Evolutionary conservation across 2,888 invertebrate species (phyloP), one percentile per base, ranked within the genome.

Genomic region (Chloromyia formosa): DNA sequence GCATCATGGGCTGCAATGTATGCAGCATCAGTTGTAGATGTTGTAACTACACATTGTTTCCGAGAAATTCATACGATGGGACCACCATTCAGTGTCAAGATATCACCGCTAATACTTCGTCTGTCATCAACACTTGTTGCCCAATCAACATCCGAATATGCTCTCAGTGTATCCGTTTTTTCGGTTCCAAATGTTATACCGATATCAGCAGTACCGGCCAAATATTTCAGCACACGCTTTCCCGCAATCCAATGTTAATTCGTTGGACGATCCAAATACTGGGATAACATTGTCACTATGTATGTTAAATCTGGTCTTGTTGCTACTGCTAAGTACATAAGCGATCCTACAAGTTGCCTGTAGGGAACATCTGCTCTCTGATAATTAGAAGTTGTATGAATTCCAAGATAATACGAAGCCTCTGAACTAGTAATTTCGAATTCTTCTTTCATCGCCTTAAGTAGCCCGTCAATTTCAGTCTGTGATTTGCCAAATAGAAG

Each of bases 391-490:
- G n/a, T n/a, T n/a, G n/a, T n/a, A n/a, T 62, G 5, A 1, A 78
- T 75, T 56, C 77, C 77, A 1, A 78, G 16, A 62, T 74, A 78
- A 58, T 49, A 45, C 9, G 40, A 66, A n/a, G 45, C 35, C 20
- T 74, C 72, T 16, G 75, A 69, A 27, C 78, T 76, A 53, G 62
- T 78, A n/a, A n/a, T n/a, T n/a, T n/a, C n/a, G n/a, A n/a, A n/a
- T n/a, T n/a, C n/a, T n/a, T n/a, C n/a, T n/a, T n/a, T n/a, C n/a
- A n/a, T n/a, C n/a, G n/a, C n/a, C n/a, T n/a, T n/a, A n/a, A n/a
- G n/a, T n/a, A n/a, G n/a, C n/a, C n/a, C n/a, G n/a, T n/a, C n/a
- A n/a, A n/a, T n/a, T n/a, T n/a, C n/a, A n/a, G n/a, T n/a, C n/a
- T n/a, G n/a, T n/a, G n/a, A n/a, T n/a, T n/a, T n/a, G n/a, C n/a